A percentile compares a stretch with the other conserved stretches of the same genome.
Evolutionary conservation across 1,140 invertebrate genomes (phyloP).

Genomic region (Schmidtea mediterranea): DNA sequence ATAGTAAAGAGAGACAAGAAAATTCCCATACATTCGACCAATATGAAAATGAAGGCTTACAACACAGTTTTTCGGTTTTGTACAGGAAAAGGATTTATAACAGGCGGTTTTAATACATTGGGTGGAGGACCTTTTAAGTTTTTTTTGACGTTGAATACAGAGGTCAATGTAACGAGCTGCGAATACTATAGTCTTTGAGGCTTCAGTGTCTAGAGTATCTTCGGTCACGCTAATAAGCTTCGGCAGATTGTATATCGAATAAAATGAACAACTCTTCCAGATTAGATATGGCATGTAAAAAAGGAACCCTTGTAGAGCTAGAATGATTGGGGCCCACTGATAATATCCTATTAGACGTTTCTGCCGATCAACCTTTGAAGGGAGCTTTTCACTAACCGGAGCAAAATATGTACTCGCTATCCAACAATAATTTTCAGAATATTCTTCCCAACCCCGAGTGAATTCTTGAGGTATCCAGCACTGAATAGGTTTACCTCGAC

Average conservation of each 20-base stretch:
- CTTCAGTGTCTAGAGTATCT: slow-evolving; percentile 10
- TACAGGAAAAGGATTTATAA: too few relatives aligned
- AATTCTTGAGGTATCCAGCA: slow-evolving; percentile 13
- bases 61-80: neutral
- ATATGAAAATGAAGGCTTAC: neutral
- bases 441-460: slow-evolving; percentile 12
- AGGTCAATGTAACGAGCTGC: slow-evolving; percentile 7
- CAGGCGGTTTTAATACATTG: too few relatives aligned
- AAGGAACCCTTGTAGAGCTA: too few relatives aligned
- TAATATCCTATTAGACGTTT: slow-evolving; percentile 9
- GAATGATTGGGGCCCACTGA: too few relatives aligned
- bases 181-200: slow-evolving; percentile 4
- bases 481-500: slow-evolving; percentile 9
- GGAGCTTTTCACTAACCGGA: slow-evolving; percentile 16
- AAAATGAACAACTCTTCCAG: too few relatives aligned
- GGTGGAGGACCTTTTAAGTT: too few relatives aligned
- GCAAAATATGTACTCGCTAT: slow-evolving; percentile 29
- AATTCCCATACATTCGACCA: slow-evolving; percentile 1
- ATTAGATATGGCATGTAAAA: too few relatives aligned
- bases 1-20: neutral
- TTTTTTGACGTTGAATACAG: slow-evolving; percentile 11
- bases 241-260: slow-evolving; percentile 3
- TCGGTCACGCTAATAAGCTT: slow-evolving; percentile 9
- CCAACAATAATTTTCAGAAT: slow-evolving; percentile 25
- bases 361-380: slow-evolving; percentile 13